Conservation (phyloP, 2,888 invertebrate species). For the Strigamia crassipes region DNA sequence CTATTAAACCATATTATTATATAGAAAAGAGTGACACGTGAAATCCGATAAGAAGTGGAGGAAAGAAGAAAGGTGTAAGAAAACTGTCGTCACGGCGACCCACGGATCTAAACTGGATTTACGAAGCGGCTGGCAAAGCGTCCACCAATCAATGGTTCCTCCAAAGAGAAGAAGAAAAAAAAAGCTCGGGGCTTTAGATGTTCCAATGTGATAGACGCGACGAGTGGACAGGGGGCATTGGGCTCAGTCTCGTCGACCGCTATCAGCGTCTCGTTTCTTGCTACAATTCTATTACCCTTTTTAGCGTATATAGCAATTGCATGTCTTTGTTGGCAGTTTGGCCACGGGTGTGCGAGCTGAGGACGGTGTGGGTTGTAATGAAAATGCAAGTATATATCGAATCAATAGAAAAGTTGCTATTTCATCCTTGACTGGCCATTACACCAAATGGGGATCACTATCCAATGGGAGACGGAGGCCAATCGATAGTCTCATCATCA, state of each 20-base stretch:
- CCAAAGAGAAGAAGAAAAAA: background rate
- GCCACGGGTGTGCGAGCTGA: background rate
- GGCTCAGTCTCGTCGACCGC: background rate
- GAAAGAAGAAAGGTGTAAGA: slow-evolving; percentile 5
- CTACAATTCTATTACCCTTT: slow-evolving; percentile 30
- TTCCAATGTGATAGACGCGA: slow-evolving; percentile 11
- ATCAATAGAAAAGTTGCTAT: slow-evolving; percentile 30
- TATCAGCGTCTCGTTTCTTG: slow-evolving; percentile 17
- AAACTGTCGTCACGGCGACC: slow-evolving; percentile 28
- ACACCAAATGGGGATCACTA: slow-evolving; percentile 30
- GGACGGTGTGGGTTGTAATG: background rate
- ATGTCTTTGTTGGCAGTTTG: background rate
- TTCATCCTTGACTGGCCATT: slow-evolving; percentile 30
- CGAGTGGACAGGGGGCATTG: slow-evolving; percentile 30
- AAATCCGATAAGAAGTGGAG: background rate
- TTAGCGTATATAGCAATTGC: slow-evolving; percentile 7
- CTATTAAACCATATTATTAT: background rate
- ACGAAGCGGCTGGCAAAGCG: slow-evolving; percentile 24
- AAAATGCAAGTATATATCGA: slow-evolving; percentile 30
- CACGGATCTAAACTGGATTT: slow-evolving; percentile 11
- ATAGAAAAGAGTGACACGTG: background rate
- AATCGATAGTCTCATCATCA: slow-evolving; percentile 30
- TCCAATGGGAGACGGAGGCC: slow-evolving; percentile 26
- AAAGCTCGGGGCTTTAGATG: slow-evolving; percentile 25
- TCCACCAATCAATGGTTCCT: slow-evolving; percentile 23